Evolutionary conservation across 2,888 invertebrate species (phyloP).

Genomic region (Pollenia griseotomentosa): DNA sequence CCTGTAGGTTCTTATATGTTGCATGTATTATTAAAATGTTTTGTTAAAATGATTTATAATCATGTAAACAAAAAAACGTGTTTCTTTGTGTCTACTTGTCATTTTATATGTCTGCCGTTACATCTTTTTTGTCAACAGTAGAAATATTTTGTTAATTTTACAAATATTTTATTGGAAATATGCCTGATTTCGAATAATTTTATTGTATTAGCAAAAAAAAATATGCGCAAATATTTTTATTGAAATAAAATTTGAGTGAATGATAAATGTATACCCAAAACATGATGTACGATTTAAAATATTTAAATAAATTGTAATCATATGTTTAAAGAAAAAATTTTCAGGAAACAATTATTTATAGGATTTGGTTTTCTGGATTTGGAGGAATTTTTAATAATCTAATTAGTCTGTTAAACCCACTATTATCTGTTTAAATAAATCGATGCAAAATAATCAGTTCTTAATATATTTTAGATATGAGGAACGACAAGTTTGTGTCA

Average conservation of each 20-base stretch:
- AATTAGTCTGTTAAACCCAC: too few species aligned
- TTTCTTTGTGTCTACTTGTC: slow-evolving; percentile 21
- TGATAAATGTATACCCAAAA: neutral
- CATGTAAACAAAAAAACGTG: neutral
- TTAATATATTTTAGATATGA: too few species aligned
- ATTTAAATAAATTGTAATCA: neutral
- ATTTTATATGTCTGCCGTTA: neutral
- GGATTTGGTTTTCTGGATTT: too few species aligned
- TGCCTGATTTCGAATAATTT: neutral
- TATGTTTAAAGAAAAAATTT: neutral
- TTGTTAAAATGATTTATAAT: slow-evolving; percentile 8
- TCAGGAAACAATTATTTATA: too few species aligned
- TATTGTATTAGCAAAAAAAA: neutral
- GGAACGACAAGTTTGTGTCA: too few species aligned
- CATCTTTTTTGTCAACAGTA: neutral
- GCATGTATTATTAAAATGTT: neutral
- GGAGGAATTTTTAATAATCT: too few species aligned
- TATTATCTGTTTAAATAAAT: too few species aligned
- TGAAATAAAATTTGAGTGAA: neutral
- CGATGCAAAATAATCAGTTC: too few species aligned
- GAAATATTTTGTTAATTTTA: neutral
- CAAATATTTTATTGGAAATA: neutral
- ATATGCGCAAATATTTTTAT: neutral
- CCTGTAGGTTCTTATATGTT: neutral
- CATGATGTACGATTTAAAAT: neutral